Percentiles rank a stretch among this genome's conserved stretches.
Conservation (phyloP, 1,140 invertebrate species). For the Papilio xuthus region DNA sequence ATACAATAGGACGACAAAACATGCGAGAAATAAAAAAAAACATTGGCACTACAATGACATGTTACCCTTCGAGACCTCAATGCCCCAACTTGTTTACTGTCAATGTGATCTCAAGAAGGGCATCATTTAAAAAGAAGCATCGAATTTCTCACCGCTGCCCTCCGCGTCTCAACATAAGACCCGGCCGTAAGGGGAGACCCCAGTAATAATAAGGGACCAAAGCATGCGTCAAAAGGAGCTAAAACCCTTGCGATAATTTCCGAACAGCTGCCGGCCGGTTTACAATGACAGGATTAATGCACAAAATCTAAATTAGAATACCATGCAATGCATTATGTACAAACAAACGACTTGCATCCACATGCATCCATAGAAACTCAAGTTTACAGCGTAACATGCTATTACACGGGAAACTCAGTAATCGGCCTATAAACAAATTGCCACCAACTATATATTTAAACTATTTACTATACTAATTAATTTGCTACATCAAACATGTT, state of each 20-base stretch:
- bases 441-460: neutral
- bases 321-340: conserved; percentile 58
- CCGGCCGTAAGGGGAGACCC: conserved; percentile 63
- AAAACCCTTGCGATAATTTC: conserved; percentile 71
- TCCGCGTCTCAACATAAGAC: conserved; percentile 56
- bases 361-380: conserved; percentile 58
- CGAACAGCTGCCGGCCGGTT: conserved; percentile 66
- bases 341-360: conserved; percentile 50
- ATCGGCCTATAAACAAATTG: conserved; percentile 1
- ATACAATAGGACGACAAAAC: conserved; percentile 44
- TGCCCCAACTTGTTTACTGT: conserved; percentile 70
- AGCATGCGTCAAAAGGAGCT: conserved; percentile 69
- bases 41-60: conserved; percentile 47
- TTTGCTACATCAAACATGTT: neutral
- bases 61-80: conserved; percentile 59
- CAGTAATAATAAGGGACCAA: conserved; percentile 71
- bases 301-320: conserved; percentile 68
- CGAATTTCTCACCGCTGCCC: conserved; percentile 67
- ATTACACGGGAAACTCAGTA: conserved; percentile 49
- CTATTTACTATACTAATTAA: neutral
- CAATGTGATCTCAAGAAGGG: conserved; percentile 75
- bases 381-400: conserved; percentile 62
- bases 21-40: conserved; percentile 37
- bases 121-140: conserved; percentile 67
- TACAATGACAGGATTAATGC: conserved; percentile 75